Percentiles rank a stretch among this genome's conserved stretches.
These are phyloP conservation scores for Hemibagrus guttatus DNA, from an alignment of 2,797 vertebrate species.

Conservation along the genomic window DNA sequence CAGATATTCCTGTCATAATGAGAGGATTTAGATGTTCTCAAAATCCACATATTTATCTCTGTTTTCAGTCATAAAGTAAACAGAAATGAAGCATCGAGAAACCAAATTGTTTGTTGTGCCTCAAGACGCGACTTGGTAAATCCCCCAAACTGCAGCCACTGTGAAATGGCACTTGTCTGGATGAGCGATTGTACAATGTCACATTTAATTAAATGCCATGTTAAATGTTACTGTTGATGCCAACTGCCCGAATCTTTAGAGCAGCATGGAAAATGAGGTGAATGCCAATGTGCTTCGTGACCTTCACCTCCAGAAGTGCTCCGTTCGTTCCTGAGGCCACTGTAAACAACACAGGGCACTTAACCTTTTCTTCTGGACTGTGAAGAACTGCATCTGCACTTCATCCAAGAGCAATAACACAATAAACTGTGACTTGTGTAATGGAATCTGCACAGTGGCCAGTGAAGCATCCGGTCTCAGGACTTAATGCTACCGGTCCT, in stretches of 20 bases:
- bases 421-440: slow-evolving; percentile 63
- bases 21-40: background rate
- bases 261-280: slow-evolving; percentile 35
- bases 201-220: slow-evolving; percentile 5
- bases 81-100: background rate
- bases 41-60: background rate
- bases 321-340: slow-evolving; percentile 46
- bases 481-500: background rate
- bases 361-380: slow-evolving; percentile 58
- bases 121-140: background rate
- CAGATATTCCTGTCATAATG: background rate
- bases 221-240: background rate
- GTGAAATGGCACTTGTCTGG: background rate
- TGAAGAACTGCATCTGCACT: slow-evolving; percentile 54
- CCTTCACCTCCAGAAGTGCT: slow-evolving; percentile 37
- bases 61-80: background rate
- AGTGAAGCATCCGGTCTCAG: background rate
- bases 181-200: background rate
- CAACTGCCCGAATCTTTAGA: background rate
- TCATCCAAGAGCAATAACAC: slow-evolving; percentile 71
- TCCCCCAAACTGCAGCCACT: too few relatives aligned
- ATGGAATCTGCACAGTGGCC: slow-evolving; percentile 19
- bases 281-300: slow-evolving; percentile 15
- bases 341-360: slow-evolving; percentile 52
- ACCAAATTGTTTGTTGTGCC: background rate